These are phyloP conservation scores for Eledona agricola DNA, from an alignment of 2,888 invertebrate species.

Conservation along the genomic window DNA sequence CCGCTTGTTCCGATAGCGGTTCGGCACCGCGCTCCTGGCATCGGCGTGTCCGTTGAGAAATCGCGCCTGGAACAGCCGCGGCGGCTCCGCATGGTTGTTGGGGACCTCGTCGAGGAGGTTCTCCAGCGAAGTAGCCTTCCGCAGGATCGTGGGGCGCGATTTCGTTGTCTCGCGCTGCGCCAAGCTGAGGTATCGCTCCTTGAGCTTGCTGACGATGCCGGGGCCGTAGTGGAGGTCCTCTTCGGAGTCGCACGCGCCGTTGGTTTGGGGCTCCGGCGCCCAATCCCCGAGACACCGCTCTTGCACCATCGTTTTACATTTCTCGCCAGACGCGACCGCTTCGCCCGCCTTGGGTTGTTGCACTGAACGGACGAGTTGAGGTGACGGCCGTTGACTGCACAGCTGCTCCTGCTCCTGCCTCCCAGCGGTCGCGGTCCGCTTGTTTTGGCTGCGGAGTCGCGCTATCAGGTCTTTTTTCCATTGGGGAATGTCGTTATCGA, in stretches of 20 bases:
- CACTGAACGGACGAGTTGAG: constrained; percentile 51
- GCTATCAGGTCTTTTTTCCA: constrained; percentile 87
- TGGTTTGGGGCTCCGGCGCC: no score
- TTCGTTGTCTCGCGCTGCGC: constrained; percentile 76
- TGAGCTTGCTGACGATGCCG: constrained; percentile 87
- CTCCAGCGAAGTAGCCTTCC: constrained; percentile 86
- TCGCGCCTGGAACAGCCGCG: constrained; percentile 47
- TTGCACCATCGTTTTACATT: constrained; percentile 60
- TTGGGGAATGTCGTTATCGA: constrained; percentile 68
- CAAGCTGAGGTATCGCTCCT: constrained; percentile 86
- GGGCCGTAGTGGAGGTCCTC: constrained; percentile 88
- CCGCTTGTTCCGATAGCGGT: constrained; percentile 64
- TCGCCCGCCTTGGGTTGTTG: constrained; percentile 52
- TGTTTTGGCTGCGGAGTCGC: constrained; percentile 69
- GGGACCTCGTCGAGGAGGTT: constrained; percentile 79
- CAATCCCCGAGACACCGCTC: constrained; percentile 62
- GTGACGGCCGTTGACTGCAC: constrained; percentile 40
- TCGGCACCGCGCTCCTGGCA: constrained; percentile 49
- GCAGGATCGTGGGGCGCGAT: constrained; percentile 73
- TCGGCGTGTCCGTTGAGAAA: constrained; percentile 49
- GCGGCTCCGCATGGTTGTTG: constrained; percentile 49
- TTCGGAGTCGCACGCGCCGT: constrained; percentile 56
- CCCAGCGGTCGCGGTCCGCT: constrained; percentile 49
- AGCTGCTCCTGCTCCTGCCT: constrained; percentile 41
- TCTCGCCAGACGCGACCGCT: constrained; percentile 44